These are phyloP conservation scores for Peromyscus melanophrys DNA, from an alignment of 2,797 vertebrate species.

Conservation along the genomic window DNA sequence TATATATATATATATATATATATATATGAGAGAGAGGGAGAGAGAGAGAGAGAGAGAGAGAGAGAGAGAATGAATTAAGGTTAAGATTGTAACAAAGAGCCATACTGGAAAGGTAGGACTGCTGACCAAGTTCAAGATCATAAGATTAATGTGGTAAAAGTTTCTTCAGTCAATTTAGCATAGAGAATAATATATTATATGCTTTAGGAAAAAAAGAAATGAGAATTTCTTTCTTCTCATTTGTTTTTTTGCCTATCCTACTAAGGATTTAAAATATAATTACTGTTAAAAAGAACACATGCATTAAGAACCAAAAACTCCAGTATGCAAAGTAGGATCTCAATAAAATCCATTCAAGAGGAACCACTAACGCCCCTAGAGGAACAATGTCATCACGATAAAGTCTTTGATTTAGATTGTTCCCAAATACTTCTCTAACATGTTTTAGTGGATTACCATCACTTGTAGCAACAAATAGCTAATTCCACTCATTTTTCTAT, in stretches of 20 bases:
- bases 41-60: background rate
- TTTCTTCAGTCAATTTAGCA: background rate
- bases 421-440: background rate
- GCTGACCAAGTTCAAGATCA: background rate
- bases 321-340: background rate
- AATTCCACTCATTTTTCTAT: background rate
- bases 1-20: background rate
- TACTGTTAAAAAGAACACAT: background rate
- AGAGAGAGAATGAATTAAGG: background rate
- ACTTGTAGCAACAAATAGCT: background rate
- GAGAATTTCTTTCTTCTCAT: background rate
- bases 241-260: background rate
- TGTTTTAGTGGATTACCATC: background rate
- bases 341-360: background rate
- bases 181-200: background rate
- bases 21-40: background rate
- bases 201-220: background rate
- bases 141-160: background rate
- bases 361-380: background rate
- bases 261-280: background rate
- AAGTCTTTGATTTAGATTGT: background rate
- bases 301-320: background rate
- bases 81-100: background rate
- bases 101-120: background rate
- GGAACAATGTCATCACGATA: background rate